Evolutionary conservation across 2,888 invertebrate genomes (phyloP), one percentile per base, ranked within the genome.

Genomic region (Drosophila incognita): DNA sequence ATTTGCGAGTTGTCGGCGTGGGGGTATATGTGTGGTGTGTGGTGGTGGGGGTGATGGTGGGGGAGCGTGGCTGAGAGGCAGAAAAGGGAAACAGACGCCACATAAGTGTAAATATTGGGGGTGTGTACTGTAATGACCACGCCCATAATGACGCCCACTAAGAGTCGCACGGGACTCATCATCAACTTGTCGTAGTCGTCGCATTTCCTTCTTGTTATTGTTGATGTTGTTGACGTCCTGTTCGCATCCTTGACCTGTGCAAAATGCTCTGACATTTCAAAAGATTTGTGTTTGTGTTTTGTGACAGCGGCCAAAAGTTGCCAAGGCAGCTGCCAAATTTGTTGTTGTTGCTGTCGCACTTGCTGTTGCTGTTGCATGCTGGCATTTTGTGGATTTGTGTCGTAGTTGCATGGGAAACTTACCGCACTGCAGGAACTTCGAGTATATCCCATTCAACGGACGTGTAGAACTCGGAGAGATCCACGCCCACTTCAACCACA

Each of bases 401-500:
- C 64, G 29, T 57, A 27, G 38, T 42, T 58, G 62, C 57, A 75
- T 64, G 24, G 52, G 59, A 72, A 71, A 91, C 92, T 94, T 92
- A 97, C 97, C 97, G 96, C 82, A 97, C 97, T 82, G 98, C 98
- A 82, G 98, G 98, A 92, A 99, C 99, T 94, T 98, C 98, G 76
- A 99, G 94, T 90, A 99, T 98, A 94, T 99, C 99, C 99, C 99
- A 99, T 94, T 99, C 99, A 64, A 99, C 99, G 76, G 98, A 98
- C 95, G 97, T 98, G 94, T 99, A 99, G 94, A 99, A 99, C 94
- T 99, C 99, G 63, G 98, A 97, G 79, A 99, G 95, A 94, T 99
- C 99, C 73, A 99, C 98, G 62, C 99, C 99, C 74, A 98, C 96
- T 70, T 97, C 97, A 79, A 98, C 98, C 86, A 97, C 95, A 93